A percentile compares a stretch with the other conserved stretches of the same genome.
These are phyloP conservation scores for Cephus pygmeus DNA, from an alignment of 2,888 invertebrate genomes.

Conservation along the genomic window DNA sequence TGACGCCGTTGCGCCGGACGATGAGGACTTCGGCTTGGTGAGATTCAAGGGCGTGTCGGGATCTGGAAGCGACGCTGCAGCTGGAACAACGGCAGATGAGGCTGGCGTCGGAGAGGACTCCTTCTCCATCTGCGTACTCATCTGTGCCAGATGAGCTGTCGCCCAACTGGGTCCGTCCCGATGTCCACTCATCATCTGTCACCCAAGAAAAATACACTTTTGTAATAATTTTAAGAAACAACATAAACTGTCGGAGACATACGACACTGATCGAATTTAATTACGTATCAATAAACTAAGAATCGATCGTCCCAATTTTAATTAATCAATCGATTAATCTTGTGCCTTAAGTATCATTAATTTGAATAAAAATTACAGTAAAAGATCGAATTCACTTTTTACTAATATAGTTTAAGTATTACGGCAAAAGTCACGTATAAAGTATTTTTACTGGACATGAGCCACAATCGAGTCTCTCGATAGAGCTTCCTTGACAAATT, in stretches of 20 bases:
- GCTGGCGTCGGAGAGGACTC: slow-evolving; percentile 62
- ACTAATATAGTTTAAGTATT: neutral
- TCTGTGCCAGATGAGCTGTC: slow-evolving; percentile 79
- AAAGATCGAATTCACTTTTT: no score
- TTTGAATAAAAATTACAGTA: neutral
- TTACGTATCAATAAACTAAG: neutral
- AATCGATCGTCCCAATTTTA: neutral
- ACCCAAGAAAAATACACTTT: neutral
- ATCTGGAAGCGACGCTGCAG: slow-evolving; percentile 68
- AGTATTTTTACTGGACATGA: no score
- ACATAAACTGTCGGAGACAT: neutral
- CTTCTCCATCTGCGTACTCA: slow-evolving; percentile 68
- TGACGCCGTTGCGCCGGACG: slow-evolving; percentile 63
- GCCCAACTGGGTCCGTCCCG: slow-evolving; percentile 73
- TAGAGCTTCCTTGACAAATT: neutral
- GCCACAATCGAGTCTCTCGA: neutral
- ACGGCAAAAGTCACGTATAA: no score
- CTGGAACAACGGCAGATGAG: slow-evolving; percentile 58
- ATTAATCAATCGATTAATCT: neutral
- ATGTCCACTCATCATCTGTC: slow-evolving; percentile 70
- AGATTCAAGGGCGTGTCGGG: slow-evolving; percentile 89
- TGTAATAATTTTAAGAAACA: neutral
- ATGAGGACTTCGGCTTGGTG: slow-evolving; percentile 81
- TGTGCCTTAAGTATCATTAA: neutral
- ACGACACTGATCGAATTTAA: neutral